Evolutionary conservation across 2,888 invertebrate genomes (phyloP), one percentile per base, ranked within the genome.

Genomic region (Clitarchus hookeri): DNA sequence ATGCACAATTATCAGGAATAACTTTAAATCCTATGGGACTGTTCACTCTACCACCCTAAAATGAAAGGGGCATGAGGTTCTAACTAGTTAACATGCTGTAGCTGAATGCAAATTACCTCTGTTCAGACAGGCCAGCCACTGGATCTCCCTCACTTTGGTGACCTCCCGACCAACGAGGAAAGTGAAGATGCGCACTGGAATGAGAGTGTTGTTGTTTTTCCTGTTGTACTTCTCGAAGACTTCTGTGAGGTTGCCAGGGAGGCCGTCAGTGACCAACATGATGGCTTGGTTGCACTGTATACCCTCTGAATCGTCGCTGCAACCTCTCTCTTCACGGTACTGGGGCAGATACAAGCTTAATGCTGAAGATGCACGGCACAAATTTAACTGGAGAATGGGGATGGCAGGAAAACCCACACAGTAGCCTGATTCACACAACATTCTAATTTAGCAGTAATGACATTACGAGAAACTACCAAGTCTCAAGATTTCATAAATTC

Each of bases 241-340:
- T 89, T 98, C 96, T 23, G 97, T 96, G 88, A 97, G 94, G 91
- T 97, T 97, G 84, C 96, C 96, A 0, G 98, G 96, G 6, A 98
- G 96, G 83, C 98, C 98, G 91, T 99, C 99, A 0, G 99, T 99
- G 88, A 99, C 95, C 86, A 99, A 92, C 98, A 99, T 98, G 88
- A 99, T 98, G 48, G 98, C 95, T 91, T 98, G 98, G 92, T 99
- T 99, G 91, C 99, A 99, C 54, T 95, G 94, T 86, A 94, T n/a
- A 6, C 86, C 87, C 12, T 65, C 79, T 16, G 82, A 77, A 25
- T 84, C 84, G 54, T 86, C 84, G 26, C 84, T 85, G 82, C 87
- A 88, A 12, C 87, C 87, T 48, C 88, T 84, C 8, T 85, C 25
- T 19, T 86, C 85, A 12, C 87, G 86, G 65, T 87, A 87, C 87